Base-by-base conservation (phyloP, 2,888 invertebrate species). In the Luperina nickerlii region DNA sequence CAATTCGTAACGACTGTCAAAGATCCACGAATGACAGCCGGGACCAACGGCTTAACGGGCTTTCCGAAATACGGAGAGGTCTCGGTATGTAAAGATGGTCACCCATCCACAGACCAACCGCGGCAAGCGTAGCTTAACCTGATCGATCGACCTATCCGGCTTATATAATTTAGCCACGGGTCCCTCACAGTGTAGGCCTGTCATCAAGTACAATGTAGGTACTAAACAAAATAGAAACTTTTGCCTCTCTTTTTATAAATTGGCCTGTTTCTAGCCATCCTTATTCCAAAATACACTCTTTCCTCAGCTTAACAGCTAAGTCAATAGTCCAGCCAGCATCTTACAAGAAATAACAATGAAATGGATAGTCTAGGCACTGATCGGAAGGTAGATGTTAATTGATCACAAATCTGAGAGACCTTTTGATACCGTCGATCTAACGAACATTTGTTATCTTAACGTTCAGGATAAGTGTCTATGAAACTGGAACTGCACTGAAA, bases 371-470 rank as follows among this genome's bases (percentile, higher is more conserved):
- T 15, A 51, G 48, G 15, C 42, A 68, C 11, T 68, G 27, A 57
- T 65, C 51, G 69, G 60, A 48, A 69, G 42, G 51, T 13, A 45
- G 27, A 60, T 72, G 3, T 57, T 65, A 73, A 73, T 77, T 76
- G 68, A 65, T 63, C 15, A 76, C 32, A 32, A 63, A 42, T 45
- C 24, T 27, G 38, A 32, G 63, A 24, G 62, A 51, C 42, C 20
- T 8, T 65, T n/a, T 51, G 60, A 66, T 54, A 60, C 5, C 7
- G 32, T 6, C 24, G 9, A 51, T 15, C 60, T n/a, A 67, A 38
- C 24, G 11, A 3, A 68, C 11, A 48, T 45, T 45, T 24, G 3
- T 15, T 54, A 27, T 54, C 3, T 32, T 11, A n/a, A 42, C 32
- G 24, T 24, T 62, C 5, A 45, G 20, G 51, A 51, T 51, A 51